A percentile compares a stretch with the other conserved stretches of the same genome.
Evolutionary conservation across 2,888 invertebrate species (phyloP).

Genomic region (Metacarcinus magister): DNA sequence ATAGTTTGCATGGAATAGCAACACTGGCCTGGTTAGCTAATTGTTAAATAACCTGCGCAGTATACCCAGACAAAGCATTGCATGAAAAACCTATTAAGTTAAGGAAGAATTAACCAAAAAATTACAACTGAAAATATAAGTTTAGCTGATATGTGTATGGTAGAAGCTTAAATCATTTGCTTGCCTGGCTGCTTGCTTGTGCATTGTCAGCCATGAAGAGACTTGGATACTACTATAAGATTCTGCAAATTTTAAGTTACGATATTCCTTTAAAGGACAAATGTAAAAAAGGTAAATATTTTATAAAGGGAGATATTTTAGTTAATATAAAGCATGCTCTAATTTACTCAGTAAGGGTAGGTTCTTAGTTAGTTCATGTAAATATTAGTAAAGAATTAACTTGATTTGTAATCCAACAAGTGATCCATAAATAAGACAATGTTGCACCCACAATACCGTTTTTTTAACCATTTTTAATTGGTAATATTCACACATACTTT

Average conservation of each 20-base stretch:
- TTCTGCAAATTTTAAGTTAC: not conserved
- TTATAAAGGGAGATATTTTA: not conserved
- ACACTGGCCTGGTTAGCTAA: conserved; percentile 64
- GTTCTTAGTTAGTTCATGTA: conserved; percentile 16
- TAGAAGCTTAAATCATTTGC: conserved; percentile 54
- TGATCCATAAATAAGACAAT: conserved; percentile 42
- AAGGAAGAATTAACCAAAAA: conserved; percentile 40
- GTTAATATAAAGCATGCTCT: not conserved
- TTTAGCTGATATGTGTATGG: conserved; percentile 64
- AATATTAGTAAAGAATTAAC: not conserved
- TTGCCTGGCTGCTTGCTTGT: conserved; percentile 68
- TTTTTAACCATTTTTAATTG: conserved; percentile 44
- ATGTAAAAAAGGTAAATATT: not conserved
- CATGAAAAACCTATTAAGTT: conserved; percentile 69
- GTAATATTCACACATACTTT: not conserved
- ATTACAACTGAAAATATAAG: conserved; percentile 35
- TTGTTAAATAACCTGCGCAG: conserved; percentile 60
- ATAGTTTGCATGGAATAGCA: conserved; percentile 73
- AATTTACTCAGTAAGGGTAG: not conserved
- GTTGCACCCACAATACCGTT: conserved; percentile 20
- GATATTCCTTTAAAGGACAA: not conserved
- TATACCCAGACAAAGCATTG: conserved; percentile 64
- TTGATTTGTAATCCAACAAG: not conserved
- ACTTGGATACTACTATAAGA: conserved; percentile 22
- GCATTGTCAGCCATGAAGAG: conserved; percentile 56